Conservation (phyloP, 2,113 vertebrate genomes). For the Takifugu bimaculatus region DNA sequence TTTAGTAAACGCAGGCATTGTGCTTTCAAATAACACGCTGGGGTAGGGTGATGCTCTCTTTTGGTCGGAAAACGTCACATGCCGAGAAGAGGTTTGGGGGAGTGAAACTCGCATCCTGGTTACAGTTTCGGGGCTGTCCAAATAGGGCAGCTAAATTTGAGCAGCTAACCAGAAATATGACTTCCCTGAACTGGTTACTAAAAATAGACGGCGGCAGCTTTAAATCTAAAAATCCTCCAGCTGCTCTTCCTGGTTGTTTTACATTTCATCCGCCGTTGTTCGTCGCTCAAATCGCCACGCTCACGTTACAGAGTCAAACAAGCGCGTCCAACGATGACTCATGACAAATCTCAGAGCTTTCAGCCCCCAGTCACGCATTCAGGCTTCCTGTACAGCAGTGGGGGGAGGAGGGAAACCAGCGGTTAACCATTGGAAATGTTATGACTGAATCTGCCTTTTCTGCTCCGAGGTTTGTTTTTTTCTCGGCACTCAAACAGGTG, state of each 20-base stretch:
- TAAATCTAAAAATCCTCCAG: not conserved
- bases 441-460: constrained; percentile 32
- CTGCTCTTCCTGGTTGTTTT: not conserved
- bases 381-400: not conserved
- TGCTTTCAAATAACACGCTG: no score
- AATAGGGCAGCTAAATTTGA: constrained; percentile 37
- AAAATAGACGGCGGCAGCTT: not conserved
- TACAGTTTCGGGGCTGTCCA: constrained; percentile 6
- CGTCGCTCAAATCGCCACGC: no score
- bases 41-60: no score
- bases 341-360: constrained; percentile 62
- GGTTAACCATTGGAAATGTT: constrained; percentile 75
- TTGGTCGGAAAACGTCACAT: no score
- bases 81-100: no score
- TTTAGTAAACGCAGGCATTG: no score
- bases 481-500: no score
- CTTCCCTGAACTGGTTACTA: not conserved
- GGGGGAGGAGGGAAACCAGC: constrained; percentile 35
- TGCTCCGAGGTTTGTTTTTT: not conserved
- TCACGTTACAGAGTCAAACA: no score
- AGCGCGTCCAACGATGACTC: constrained; percentile 46
- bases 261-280: no score
- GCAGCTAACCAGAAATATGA: not conserved
- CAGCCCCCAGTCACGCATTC: no score
- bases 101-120: constrained; percentile 25